Evolutionary conservation across 2,797 vertebrate species (phyloP), one percentile per base, ranked within the genome.

Genomic region (Discoglossus pictus): DNA sequence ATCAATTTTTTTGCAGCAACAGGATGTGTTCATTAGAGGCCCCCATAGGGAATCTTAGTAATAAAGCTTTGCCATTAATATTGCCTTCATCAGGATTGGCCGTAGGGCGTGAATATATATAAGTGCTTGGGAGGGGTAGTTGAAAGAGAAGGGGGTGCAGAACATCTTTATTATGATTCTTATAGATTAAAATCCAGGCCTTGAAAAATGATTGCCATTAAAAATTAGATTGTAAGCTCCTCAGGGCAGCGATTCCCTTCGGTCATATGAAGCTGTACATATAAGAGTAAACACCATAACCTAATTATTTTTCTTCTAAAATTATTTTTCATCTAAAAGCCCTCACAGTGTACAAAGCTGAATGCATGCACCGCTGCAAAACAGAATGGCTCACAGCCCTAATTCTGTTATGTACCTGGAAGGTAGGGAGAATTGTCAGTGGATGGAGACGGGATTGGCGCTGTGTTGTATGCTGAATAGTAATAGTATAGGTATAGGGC

Each of bases 41-140:
- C 52, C 53, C 68, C 53, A 71, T 51, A 58, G 60, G 68, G 61
- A 64, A 71, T 43, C 61, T 71, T 71, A 71, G 61, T 64, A 64
- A 71, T 71, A 63, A 71, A 71, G 68, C 68, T 71, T 55, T 51
- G 55, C 61, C 68, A 64, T 71, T 71, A 58, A 51, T 71, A 64
- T 48, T 36, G 61, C 61, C 68, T 64, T 64, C 53, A 71, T 71
- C 24, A 58, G 35, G 44, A 58, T 64, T 63, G 68, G 68, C 68
- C 68, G 36, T 2, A 17, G 54, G 68, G 52, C 42, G 16, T 40
- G 68, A 71, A 71, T 63, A 39, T 48, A 52, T 70, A 50, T 43
- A 71, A 58, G 43, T 71, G 52, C 23, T 64, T 56, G 36, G 52
- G 60, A 64, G 52, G 56, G 23, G 60, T 23, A n/a, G n/a, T n/a